These are phyloP conservation scores for Poecilia velifera DNA, from an alignment of 2,797 vertebrate genomes.

Conservation along the genomic window DNA sequence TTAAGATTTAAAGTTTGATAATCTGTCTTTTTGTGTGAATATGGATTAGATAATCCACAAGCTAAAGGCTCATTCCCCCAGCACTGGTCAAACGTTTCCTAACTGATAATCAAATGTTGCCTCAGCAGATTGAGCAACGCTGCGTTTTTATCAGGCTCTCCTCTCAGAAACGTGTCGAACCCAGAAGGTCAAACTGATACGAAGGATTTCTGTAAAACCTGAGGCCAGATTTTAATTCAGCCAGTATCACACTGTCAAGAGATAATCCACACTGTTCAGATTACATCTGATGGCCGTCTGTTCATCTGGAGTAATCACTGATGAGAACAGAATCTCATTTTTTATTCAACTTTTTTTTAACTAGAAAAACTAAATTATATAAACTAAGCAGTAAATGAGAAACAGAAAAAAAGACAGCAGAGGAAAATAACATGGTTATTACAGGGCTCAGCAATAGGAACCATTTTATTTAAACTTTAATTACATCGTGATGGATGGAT, in stretches of 20 bases:
- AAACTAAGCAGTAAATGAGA: neutral
- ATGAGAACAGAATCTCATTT: neutral
- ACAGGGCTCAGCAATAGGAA: too few relatives aligned
- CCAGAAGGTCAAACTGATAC: neutral
- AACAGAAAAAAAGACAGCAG: neutral
- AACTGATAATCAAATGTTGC: constrained; percentile 25
- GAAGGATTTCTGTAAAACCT: neutral
- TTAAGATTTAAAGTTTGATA: neutral
- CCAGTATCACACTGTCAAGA: neutral
- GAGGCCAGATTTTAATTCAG: neutral
- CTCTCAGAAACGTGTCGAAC: neutral
- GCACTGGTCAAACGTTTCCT: neutral
- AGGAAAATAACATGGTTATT: neutral
- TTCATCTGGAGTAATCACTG: neutral
- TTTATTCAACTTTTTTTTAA: too few relatives aligned
- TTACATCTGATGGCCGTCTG: neutral
- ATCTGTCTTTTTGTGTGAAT: neutral
- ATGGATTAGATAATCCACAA: neutral
- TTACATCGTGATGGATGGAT: too few relatives aligned
- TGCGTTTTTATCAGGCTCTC: constrained; percentile 13
- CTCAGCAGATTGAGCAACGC: constrained; percentile 27
- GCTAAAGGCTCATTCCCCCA: neutral
- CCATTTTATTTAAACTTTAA: too few relatives aligned
- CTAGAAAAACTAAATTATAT: neutral
- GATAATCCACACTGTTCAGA: neutral